Evolutionary conservation across 2,113 vertebrate genomes (phyloP).

Genomic region (Mirounga angustirostris): DNA sequence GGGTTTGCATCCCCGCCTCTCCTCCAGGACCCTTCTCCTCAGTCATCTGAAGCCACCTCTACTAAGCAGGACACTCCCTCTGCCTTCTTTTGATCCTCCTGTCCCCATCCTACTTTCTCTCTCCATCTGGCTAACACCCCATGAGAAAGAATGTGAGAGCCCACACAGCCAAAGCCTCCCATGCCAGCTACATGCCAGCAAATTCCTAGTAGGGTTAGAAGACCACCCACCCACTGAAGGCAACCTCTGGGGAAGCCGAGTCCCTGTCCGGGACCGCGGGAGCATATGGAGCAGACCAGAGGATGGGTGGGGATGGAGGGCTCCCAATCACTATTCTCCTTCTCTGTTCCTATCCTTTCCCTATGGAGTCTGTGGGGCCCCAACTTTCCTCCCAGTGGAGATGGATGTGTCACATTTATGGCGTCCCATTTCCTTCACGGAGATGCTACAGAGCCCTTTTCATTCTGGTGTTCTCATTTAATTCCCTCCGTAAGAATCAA

Average conservation of each 20-base stretch:
- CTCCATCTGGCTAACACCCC: background rate
- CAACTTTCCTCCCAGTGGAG: background rate
- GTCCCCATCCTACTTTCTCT: background rate
- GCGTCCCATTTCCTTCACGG: background rate
- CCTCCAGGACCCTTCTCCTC: background rate
- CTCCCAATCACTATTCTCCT: background rate
- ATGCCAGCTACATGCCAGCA: too few species aligned
- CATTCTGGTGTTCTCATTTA: slow-evolving; percentile 60
- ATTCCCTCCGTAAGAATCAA: slow-evolving; percentile 71
- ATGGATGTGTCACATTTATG: background rate
- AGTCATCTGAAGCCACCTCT: background rate
- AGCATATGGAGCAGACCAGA: background rate
- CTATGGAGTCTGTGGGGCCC: background rate
- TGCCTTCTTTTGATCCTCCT: background rate
- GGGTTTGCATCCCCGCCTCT: background rate
- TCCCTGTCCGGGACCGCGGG: accelerated
- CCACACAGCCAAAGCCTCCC: background rate
- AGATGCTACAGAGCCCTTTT: slow-evolving; percentile 29
- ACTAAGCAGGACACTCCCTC: background rate
- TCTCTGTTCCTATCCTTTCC: background rate
- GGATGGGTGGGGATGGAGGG: background rate
- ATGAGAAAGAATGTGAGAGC: background rate
- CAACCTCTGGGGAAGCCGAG: background rate
- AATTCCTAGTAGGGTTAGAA: background rate
- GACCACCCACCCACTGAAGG: background rate